These are phyloP conservation scores for Strix uralensis DNA, from an alignment of 2,113 vertebrate genomes.

Conservation along the genomic window DNA sequence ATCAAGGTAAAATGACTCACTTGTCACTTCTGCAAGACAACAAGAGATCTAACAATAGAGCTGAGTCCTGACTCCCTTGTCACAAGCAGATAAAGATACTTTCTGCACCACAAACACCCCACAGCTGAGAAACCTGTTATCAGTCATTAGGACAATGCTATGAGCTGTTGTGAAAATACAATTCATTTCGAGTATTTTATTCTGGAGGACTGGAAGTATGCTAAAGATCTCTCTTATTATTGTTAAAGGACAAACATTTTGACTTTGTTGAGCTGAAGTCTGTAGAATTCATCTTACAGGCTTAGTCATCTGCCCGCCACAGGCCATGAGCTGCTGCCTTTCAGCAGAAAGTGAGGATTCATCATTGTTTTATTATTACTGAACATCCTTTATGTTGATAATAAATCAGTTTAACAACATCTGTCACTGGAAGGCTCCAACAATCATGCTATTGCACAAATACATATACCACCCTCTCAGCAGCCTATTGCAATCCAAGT, in stretches of 20 bases:
- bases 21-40: not conserved
- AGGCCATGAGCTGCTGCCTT: not conserved
- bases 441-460: not conserved
- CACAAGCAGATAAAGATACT: not conserved
- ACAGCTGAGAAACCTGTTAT: not conserved
- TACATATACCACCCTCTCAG: not conserved
- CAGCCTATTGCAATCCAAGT: not conserved
- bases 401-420: conserved; percentile 5
- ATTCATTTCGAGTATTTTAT: not conserved
- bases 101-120: not conserved
- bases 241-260: not conserved
- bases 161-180: not conserved
- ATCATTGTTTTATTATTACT: not conserved
- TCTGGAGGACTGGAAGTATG: not conserved
- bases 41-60: not conserved
- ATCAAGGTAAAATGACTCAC: not conserved
- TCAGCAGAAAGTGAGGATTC: not conserved
- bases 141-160: not conserved
- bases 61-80: not conserved
- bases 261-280: not conserved
- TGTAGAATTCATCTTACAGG: not conserved
- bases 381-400: not conserved
- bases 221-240: not conserved
- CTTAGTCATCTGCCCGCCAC: not conserved
- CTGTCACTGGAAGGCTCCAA: not conserved